A percentile compares a stretch with the other conserved stretches of the same genome.
Evolutionary conservation across 2,888 invertebrate genomes (phyloP).

Genomic region (Dorcus hopei): DNA sequence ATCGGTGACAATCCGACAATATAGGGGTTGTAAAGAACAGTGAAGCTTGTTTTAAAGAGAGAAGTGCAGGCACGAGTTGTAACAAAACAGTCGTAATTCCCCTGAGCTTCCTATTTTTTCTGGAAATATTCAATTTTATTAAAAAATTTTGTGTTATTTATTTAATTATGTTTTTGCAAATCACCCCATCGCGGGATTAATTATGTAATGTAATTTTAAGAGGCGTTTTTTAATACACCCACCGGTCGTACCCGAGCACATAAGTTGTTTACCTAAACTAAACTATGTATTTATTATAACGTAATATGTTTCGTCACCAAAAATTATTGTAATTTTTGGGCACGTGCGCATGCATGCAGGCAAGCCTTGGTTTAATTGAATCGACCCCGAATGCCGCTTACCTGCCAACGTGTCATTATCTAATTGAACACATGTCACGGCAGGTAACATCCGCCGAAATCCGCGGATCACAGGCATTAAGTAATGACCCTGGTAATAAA

Average conservation of each 20-base stretch:
- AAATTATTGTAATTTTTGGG: constrained; percentile 12
- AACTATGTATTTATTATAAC: too few species aligned
- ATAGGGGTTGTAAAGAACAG: constrained; percentile 7
- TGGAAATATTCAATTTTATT: too few species aligned
- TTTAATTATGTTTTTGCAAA: too few species aligned
- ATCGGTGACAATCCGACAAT: constrained; percentile 12
- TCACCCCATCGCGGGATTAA: too few species aligned
- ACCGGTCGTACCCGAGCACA: too few species aligned
- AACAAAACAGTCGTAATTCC: too few species aligned
- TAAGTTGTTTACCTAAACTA: too few species aligned
- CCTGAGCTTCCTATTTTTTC: too few species aligned
- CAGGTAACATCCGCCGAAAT: constrained; percentile 18
- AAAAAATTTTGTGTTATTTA: too few species aligned
- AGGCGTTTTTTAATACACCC: too few species aligned
- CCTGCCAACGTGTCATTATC: constrained; percentile 14
- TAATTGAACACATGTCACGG: constrained; percentile 14
- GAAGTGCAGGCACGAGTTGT: not conserved
- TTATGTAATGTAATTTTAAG: too few species aligned
- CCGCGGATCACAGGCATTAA: constrained; percentile 29
- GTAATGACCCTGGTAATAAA: constrained; percentile 32
- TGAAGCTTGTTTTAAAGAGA: constrained; percentile 6
- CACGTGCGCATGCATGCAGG: constrained; percentile 17
- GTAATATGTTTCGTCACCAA: too few species aligned
- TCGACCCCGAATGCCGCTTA: not conserved
- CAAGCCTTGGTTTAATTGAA: constrained; percentile 10